Evolutionary conservation across 2,888 invertebrate species (phyloP).

Genomic region (Monopis laevigella): DNA sequence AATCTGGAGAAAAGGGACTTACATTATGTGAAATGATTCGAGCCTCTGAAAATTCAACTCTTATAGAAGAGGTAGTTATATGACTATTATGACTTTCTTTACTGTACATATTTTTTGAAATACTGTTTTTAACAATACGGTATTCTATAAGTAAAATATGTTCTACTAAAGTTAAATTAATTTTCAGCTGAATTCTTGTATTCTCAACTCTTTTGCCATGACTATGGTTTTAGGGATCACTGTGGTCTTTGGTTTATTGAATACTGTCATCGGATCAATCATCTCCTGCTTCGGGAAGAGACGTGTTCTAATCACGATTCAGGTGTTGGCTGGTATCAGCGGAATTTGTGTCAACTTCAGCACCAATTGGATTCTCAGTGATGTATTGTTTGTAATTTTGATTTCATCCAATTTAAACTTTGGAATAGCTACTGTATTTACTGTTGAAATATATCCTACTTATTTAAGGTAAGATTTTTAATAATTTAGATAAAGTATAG

Average conservation of each 20-base stretch:
- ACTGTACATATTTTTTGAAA: not conserved
- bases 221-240: slow-evolving; percentile 33
- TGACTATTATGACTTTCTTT: not conserved
- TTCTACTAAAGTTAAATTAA: too few species aligned
- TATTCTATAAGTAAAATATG: too few species aligned
- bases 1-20: slow-evolving; percentile 29
- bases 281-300: slow-evolving; percentile 51
- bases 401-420: slow-evolving; percentile 40
- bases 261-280: slow-evolving; percentile 38
- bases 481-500: too few species aligned
- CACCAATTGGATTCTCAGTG: slow-evolving; percentile 33
- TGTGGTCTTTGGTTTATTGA: slow-evolving; percentile 30
- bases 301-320: slow-evolving; percentile 44
- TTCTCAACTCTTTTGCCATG: slow-evolving; percentile 41
- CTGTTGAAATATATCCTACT: slow-evolving; percentile 52
- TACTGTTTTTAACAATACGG: not conserved
- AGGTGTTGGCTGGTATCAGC: slow-evolving; percentile 36
- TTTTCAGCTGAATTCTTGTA: slow-evolving; percentile 33
- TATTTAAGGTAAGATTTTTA: slow-evolving; percentile 51
- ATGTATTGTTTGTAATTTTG: slow-evolving; percentile 34
- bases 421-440: slow-evolving; percentile 40
- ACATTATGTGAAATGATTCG: slow-evolving; percentile 46
- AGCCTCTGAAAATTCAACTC: slow-evolving; percentile 25
- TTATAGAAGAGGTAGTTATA: slow-evolving; percentile 25
- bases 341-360: slow-evolving; percentile 34